Percentiles rank a stretch among this genome's conserved stretches.
These are phyloP conservation scores for Hemithea aestivaria DNA, from an alignment of 2,888 invertebrate genomes.

Conservation along the genomic window DNA sequence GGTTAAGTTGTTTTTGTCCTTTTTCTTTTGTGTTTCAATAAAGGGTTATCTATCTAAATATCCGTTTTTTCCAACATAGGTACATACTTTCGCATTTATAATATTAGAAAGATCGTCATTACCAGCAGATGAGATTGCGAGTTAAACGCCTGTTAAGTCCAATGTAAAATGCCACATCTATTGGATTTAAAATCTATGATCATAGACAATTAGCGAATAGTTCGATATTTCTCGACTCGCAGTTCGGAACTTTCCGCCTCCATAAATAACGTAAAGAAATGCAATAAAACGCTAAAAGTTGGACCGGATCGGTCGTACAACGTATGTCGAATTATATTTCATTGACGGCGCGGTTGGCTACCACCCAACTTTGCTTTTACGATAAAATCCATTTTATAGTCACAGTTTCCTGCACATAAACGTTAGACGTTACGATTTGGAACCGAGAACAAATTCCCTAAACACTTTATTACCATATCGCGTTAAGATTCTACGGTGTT, in stretches of 20 bases:
- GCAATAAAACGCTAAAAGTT: slow-evolving; percentile 44
- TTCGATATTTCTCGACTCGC: not conserved
- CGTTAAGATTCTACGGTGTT: not conserved
- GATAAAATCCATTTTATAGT: slow-evolving; percentile 72
- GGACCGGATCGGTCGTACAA: slow-evolving; percentile 16
- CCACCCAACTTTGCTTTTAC: slow-evolving; percentile 70
- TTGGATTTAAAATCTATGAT: too few species aligned
- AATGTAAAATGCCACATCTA: too few species aligned
- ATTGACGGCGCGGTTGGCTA: slow-evolving; percentile 64
- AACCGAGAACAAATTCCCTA: slow-evolving; percentile 17
- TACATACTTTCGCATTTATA: too few species aligned
- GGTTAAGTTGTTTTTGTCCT: too few species aligned
- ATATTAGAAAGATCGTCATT: too few species aligned
- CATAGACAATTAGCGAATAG: too few species aligned
- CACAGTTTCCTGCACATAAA: slow-evolving; percentile 67
- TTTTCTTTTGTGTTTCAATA: too few species aligned
- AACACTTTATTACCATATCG: slow-evolving; percentile 1
- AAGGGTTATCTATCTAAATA: too few species aligned
- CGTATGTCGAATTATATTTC: slow-evolving; percentile 67
- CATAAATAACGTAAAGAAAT: slow-evolving; percentile 37
- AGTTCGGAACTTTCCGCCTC: slow-evolving; percentile 23
- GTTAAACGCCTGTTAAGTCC: too few species aligned
- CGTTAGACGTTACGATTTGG: slow-evolving; percentile 56
- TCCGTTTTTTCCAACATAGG: too few species aligned
- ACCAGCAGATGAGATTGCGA: too few species aligned